A percentile compares a stretch with the other conserved stretches of the same genome.
Evolutionary conservation across 2,113 vertebrate genomes (phyloP).

Genomic region (Raja brachyura): DNA sequence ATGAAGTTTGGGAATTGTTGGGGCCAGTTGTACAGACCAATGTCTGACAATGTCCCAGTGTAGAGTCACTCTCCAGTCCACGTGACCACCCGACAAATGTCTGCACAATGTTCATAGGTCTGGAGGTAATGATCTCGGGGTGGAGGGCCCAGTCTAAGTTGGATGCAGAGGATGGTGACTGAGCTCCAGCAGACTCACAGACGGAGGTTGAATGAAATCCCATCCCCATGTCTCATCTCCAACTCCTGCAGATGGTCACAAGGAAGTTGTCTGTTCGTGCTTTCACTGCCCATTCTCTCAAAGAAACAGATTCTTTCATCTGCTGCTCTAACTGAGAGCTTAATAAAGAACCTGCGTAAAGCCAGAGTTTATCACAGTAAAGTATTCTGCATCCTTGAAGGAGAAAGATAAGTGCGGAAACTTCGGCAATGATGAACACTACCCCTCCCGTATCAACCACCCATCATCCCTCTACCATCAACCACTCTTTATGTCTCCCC

Average conservation of each 20-base stretch:
- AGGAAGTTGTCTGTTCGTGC: not conserved
- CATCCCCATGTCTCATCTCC: not conserved
- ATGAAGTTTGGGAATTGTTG: no score
- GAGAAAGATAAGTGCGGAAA: constrained; percentile 45
- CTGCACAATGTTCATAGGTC: no score
- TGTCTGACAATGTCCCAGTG: no score
- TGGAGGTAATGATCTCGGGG: not conserved
- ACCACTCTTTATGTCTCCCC: no score
- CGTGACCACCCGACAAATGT: no score
- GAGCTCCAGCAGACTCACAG: no score
- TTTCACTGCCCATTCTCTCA: not conserved
- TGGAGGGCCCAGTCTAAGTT: not conserved
- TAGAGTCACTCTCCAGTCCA: no score
- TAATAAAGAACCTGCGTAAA: constrained; percentile 44
- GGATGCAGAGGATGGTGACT: not conserved
- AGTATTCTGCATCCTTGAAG: constrained; percentile 42
- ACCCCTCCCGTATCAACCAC: no score
- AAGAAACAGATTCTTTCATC: not conserved
- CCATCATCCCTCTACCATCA: no score
- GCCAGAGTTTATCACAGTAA: constrained; percentile 44
- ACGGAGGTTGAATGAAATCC: not conserved
- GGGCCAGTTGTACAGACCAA: no score
- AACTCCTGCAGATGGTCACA: not conserved
- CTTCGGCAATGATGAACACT: no score
- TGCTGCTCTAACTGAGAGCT: constrained; percentile 41